Evolutionary conservation across 2,888 invertebrate species (phyloP), one percentile per base, ranked within the genome.

Genomic region (Sarcophaga carnaria): DNA sequence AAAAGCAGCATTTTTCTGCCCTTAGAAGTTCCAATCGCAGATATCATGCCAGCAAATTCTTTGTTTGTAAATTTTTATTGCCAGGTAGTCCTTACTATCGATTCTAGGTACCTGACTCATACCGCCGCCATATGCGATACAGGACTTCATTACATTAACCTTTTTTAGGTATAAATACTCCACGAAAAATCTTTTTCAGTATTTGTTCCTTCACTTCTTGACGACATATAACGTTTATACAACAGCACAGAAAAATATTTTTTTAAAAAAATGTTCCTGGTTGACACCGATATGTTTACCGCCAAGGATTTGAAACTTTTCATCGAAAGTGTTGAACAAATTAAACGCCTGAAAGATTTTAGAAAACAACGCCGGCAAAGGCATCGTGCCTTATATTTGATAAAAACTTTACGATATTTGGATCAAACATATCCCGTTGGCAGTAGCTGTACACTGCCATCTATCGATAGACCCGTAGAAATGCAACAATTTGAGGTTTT

Each of bases 281-380:
- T 54, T 54, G 54, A 54, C 14, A 54, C 54, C 10, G 54, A 54
- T 54, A 54, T 14, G 14, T 54, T 54, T 37, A 37, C 79, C 4
- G 37, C 63, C 54, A 63, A n/a, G n/a, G 79, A 79, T 71, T 67
- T 79, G 27, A 37, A 20, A n/a, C 63, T 86, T 2, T 83, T 83
- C 22, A 74, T 83, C 20, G 83, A 86, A 49, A 83, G 80, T n/a
- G 20, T 86, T 1, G 86, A 83, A 49, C 59, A 77, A 72, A 77
- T 83, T 20, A 45, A 67, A 12, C 83, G 69, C n/a, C 67, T 86
- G 37, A 67, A 83, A 72, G 14, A 8, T 5, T 22, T 62, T 3
- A 86, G 63, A 25, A 22, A 22, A n/a, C 70, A 83, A 72, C 54
- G 80, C 0, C 45, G 47, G 22, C 45, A 47, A 12, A 71, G 17